Percentiles rank a stretch among this genome's conserved stretches.
phyloP scores from a whole-genome alignment of 2,888 invertebrate species.

The Euplexia lucipara region DNA sequence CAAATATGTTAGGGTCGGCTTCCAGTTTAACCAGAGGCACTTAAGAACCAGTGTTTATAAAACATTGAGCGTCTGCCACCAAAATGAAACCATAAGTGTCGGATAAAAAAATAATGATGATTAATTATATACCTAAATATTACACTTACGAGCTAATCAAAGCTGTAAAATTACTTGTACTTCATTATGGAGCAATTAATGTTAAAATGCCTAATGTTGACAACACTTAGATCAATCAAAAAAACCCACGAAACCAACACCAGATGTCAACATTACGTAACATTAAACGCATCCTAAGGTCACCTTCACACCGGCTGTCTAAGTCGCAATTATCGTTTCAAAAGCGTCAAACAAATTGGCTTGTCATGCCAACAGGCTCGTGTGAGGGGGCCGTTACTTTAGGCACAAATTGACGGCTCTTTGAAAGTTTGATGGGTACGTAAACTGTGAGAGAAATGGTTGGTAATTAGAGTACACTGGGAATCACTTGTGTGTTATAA shows the following conservation, averaged over 20 bases:
- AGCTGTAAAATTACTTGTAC: neutral
- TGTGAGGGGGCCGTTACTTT: constrained; percentile 70
- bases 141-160: too few species aligned
- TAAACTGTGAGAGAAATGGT: constrained; percentile 49
- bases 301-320: constrained; percentile 64
- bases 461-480: constrained; percentile 30
- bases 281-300: constrained; percentile 60
- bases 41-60: too few species aligned
- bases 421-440: constrained; percentile 51
- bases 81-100: too few species aligned
- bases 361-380: constrained; percentile 79
- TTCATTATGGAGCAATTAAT: constrained; percentile 15
- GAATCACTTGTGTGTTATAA: constrained; percentile 11
- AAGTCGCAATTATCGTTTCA: constrained; percentile 66
- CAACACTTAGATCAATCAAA: constrained; percentile 48
- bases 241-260: constrained; percentile 32
- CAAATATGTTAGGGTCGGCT: too few species aligned
- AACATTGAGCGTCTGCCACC: too few species aligned
- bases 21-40: too few species aligned
- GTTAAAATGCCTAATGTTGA: constrained; percentile 20
- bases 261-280: constrained; percentile 61
- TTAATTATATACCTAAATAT: too few species aligned
- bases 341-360: constrained; percentile 84
- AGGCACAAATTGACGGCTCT: constrained; percentile 49
- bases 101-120: too few species aligned